A percentile compares a stretch with the other conserved stretches of the same genome.
These are phyloP conservation scores for Azorinus chamasolen DNA, from an alignment of 2,888 invertebrate genomes.

Conservation along the genomic window DNA sequence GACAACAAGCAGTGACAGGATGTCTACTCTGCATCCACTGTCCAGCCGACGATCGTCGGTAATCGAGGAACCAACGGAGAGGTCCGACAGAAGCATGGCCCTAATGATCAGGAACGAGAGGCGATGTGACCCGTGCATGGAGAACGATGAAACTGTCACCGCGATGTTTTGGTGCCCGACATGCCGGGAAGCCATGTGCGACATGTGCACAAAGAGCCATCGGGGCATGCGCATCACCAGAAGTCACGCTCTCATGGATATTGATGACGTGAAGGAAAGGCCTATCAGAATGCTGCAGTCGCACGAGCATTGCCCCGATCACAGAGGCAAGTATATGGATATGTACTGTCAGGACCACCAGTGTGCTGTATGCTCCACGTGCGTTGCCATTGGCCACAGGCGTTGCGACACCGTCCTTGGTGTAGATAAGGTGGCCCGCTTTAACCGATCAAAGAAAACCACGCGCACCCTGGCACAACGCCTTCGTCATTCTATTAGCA, in stretches of 20 bases:
- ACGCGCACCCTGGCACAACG: constrained; percentile 46
- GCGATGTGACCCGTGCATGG: constrained; percentile 55
- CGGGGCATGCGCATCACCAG: constrained; percentile 62
- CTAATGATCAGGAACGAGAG: constrained; percentile 38
- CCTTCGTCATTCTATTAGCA: constrained; percentile 43
- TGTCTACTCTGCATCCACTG: constrained; percentile 16
- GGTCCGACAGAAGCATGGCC: constrained; percentile 37
- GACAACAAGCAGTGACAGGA: background rate
- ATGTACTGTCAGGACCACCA: constrained; percentile 63
- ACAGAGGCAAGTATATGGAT: constrained; percentile 55
- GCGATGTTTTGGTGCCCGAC: constrained; percentile 64
- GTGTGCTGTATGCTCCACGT: constrained; percentile 53
- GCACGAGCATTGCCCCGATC: constrained; percentile 58
- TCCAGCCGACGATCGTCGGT: constrained; percentile 48
- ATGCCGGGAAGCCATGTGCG: constrained; percentile 57
- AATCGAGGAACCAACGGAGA: constrained; percentile 23
- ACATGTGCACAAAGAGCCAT: constrained; percentile 62
- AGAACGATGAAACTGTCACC: constrained; percentile 45
- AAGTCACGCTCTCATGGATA: constrained; percentile 58
- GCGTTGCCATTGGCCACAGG: constrained; percentile 50
- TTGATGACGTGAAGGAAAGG: constrained; percentile 51
- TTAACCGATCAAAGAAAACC: constrained; percentile 46
- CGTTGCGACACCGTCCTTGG: constrained; percentile 56
- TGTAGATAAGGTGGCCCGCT: constrained; percentile 41
- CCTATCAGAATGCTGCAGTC: constrained; percentile 44